Base-by-base conservation (phyloP, 2,797 vertebrate species). In the Halcyon badia region DNA sequence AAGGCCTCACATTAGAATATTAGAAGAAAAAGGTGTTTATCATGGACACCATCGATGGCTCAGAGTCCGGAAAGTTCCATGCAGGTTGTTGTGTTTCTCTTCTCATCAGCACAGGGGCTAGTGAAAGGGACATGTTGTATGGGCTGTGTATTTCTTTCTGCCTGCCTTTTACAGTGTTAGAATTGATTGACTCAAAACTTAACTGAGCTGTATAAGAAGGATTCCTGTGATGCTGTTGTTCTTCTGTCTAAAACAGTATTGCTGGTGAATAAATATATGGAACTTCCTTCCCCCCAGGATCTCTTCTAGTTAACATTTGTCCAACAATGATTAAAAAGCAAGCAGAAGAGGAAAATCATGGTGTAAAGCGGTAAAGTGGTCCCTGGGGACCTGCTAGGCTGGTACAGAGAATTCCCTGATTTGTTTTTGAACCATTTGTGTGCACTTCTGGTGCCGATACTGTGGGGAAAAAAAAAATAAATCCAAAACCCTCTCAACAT, bases 401-500 rank as follows among this genome's bases (percentile, higher is more conserved):
- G 49, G 31, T 80, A 21, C 30, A 62, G 77, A 91, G 60, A 82
- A 33, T 31, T 87, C 31, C 70, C 15, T 70, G 31, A 35, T 62
- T 68, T 84, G 39, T 72, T 78, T 21, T 57, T 65, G 64, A 79
- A n/a, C 35, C 44, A 52, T 69, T 77, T 71, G 30, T 46, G 54
- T 70, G 83, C 33, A 26, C 28, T 91, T 41, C 60, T 78, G 78
- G 61, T 94, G 22, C 56, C 6, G 31, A 86, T 71, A 31, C 46
- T 88, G 73, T n/a, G 52, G 77, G 83, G 70, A 70, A 10, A 72
- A 82, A 72, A 11, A 78, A 87, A 80, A 72, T 3, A 51, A 28
- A 26, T 13, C 8, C 49, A 8, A 51, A 51, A 51, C 49, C 83
- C 92, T 94, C 92, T 82, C 93, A 93, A 96, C 98, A 93, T 97